Base-by-base conservation (phyloP, 2,113 vertebrate species). In the Oreochromis niloticus region DNA sequence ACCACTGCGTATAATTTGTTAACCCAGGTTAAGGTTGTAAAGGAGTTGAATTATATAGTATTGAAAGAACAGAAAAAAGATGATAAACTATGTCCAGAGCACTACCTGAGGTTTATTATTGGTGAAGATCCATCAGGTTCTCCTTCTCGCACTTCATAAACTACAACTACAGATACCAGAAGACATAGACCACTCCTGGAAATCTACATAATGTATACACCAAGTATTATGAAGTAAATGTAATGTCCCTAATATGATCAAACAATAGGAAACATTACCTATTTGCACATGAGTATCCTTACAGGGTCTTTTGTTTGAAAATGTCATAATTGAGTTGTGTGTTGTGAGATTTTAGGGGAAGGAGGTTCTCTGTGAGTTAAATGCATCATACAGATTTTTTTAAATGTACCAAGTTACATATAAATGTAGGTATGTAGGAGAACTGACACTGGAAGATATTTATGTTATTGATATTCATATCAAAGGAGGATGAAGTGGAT, bases 401-500 rank as follows among this genome's bases (percentile, higher is more conserved):
- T 8, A 3, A 71, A 41, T 17, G 41, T 46, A 46, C 22, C 2
- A 73, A 27, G 13, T 73, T 73, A 17, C 0, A 27, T 73, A 73
- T 73, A 48, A 48, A 30, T 39, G 34, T 68, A 66, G 41, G 41
- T 10, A n/a, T 78, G 19, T 41, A 14, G 22, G 8, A 84, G 14
- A 22, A 43, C 27, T 32, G 57, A 75, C 13, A 8, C n/a, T 30
- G 22, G 55, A 43, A 36, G n/a, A 41, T 52, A 7, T 83, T 80
- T 6, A 12, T 48, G 30, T 34, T 16, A 4, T 32, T 81, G 46
- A 3, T 82, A 1, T 86, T 73, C 52, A 4, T 71, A 3, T 46
- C 43, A 43, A 73, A 93, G 89, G 82, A 96, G 90, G 89, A 97
- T 97, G 96, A 88, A 19, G 41, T 11, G 90, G 71, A 83, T 32